phyloP scores from a whole-genome alignment of 2,888 invertebrate species.

The Maniola hyperantus region DNA sequence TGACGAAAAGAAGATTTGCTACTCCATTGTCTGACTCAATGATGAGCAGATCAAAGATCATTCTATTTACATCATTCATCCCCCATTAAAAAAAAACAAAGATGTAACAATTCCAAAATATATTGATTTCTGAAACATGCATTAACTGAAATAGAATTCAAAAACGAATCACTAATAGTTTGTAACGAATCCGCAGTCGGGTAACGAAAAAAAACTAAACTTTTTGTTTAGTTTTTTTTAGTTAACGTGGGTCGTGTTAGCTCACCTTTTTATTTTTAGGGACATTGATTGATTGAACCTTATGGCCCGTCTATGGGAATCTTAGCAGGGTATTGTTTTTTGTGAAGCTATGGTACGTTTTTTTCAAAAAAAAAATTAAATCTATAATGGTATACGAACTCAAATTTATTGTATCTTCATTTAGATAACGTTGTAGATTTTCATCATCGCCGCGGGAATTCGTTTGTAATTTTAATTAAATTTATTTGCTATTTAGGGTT shows the following conservation, averaged over 20 bases:
- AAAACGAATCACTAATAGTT: slow-evolving; percentile 60
- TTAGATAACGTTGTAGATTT: slow-evolving; percentile 54
- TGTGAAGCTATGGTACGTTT: slow-evolving; percentile 49
- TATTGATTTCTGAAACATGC: slow-evolving; percentile 40
- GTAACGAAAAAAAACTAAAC: slow-evolving; percentile 54
- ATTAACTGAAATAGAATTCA: slow-evolving; percentile 55
- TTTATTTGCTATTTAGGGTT: neutral
- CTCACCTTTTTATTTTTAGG: slow-evolving; percentile 72
- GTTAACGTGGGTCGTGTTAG: slow-evolving; percentile 77
- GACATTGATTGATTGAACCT: slow-evolving; percentile 82
- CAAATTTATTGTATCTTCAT: slow-evolving; percentile 76
- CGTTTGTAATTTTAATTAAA: slow-evolving; percentile 22
- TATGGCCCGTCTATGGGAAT: slow-evolving; percentile 75
- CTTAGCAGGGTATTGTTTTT: slow-evolving; percentile 73
- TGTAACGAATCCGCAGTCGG: slow-evolving; percentile 65
- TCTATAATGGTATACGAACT: slow-evolving; percentile 38
- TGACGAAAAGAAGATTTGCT: too few relatives aligned
- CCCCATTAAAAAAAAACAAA: slow-evolving; percentile 5
- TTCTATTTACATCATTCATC: neutral
- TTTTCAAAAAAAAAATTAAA: slow-evolving; percentile 46
- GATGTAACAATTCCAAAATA: slow-evolving; percentile 33
- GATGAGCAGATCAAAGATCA: too few relatives aligned
- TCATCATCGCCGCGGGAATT: slow-evolving; percentile 29
- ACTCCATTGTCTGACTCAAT: too few relatives aligned
- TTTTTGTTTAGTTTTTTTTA: slow-evolving; percentile 60